phyloP scores from a whole-genome alignment of 2,888 invertebrate species.

The Caenorhabditis sinica region DNA sequence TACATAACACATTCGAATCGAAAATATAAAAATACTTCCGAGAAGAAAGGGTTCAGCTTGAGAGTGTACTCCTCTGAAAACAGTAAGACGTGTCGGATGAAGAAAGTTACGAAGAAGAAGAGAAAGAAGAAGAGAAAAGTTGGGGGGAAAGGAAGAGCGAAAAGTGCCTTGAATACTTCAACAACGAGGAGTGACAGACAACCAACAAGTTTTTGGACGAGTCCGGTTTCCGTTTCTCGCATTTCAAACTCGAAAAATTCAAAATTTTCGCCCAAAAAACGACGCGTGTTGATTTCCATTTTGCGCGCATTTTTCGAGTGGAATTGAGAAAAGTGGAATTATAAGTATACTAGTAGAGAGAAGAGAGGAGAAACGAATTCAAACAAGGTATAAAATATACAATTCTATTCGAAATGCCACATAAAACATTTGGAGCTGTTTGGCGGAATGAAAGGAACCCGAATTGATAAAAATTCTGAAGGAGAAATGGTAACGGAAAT shows the following conservation, averaged over 20 bases:
- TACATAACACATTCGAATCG: constrained; percentile 22
- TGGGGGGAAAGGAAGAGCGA: not conserved
- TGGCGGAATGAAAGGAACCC: not conserved
- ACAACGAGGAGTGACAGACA: constrained; percentile 7
- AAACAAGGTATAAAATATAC: not conserved
- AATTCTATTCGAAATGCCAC: constrained; percentile 2
- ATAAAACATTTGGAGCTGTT: not conserved
- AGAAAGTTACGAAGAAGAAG: not conserved
- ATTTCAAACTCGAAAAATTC: not conserved
- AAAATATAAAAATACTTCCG: constrained; percentile 14
- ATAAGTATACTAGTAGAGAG: constrained; percentile 10
- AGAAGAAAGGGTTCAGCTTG: constrained; percentile 1
- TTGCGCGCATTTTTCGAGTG: not conserved
- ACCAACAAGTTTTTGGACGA: constrained; percentile 2
- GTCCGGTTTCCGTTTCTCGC: not conserved
- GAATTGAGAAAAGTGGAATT: constrained; percentile 22
- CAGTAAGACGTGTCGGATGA: not conserved
- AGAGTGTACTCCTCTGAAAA: constrained; percentile 21
- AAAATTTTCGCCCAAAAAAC: not conserved
- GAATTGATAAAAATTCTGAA: not conserved
- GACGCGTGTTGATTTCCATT: not conserved
- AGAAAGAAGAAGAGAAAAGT: not conserved
- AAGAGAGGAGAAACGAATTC: not conserved
- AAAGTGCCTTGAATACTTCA: constrained; percentile 14
- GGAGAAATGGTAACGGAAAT: not conserved